Evolutionary conservation across 2,888 invertebrate genomes (phyloP).

Genomic region (Tupiocoris notatus): DNA sequence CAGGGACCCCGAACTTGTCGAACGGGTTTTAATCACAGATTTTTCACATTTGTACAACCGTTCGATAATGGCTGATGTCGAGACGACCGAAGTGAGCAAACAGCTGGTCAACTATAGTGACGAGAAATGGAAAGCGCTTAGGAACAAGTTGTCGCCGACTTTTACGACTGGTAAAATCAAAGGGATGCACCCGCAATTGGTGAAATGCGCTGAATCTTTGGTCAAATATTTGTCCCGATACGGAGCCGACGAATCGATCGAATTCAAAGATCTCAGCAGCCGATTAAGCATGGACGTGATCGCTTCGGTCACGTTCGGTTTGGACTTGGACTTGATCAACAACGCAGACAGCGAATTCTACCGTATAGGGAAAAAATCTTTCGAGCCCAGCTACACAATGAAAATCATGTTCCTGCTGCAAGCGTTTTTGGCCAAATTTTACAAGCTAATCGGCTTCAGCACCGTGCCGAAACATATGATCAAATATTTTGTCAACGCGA

Average conservation of each 20-base stretch:
- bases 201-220: constrained; percentile 53
- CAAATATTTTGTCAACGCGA: constrained; percentile 56
- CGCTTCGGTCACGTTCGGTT: constrained; percentile 21
- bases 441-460: not conserved
- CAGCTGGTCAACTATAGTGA: constrained; percentile 19
- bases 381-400: not conserved
- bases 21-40: constrained; percentile 22
- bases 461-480: constrained; percentile 7
- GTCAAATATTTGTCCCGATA: constrained; percentile 1
- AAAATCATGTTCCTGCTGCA: constrained; percentile 13
- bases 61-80: not conserved
- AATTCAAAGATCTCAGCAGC: constrained; percentile 18
- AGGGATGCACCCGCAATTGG: constrained; percentile 57
- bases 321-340: constrained; percentile 31
- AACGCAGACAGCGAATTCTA: constrained; percentile 17
- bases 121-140: constrained; percentile 50
- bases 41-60: constrained; percentile 28
- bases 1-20: constrained; percentile 22
- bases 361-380: constrained; percentile 1
- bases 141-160: constrained; percentile 59
- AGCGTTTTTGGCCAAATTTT: not conserved
- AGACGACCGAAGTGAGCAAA: not conserved
- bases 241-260: not conserved
- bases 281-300: constrained; percentile 33
- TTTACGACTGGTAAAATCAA: constrained; percentile 60